Evolutionary conservation across 2,797 vertebrate species (phyloP).

Genomic region (Natrix natrix): DNA sequence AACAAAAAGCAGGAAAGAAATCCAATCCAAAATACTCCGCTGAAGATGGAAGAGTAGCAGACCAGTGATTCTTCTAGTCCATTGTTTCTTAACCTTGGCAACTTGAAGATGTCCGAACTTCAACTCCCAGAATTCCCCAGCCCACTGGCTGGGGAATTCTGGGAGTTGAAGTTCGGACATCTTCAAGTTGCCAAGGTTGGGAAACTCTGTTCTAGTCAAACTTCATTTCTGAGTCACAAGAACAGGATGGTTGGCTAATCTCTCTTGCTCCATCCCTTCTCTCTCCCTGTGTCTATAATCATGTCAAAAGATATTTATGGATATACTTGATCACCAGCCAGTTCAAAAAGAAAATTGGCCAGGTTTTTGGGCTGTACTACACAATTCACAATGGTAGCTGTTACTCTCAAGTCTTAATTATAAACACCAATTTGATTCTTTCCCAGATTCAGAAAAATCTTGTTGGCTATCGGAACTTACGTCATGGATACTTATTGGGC

Average conservation of each 20-base stretch:
- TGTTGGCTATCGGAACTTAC: constrained; percentile 53
- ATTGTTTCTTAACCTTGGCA: too few species aligned
- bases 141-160: too few species aligned
- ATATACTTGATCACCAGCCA: neutral
- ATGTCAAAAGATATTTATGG: neutral
- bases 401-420: constrained; percentile 2
- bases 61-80: too few species aligned
- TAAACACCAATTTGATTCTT: constrained; percentile 19
- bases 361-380: too few species aligned
- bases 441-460: constrained; percentile 59
- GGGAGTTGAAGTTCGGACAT: too few species aligned
- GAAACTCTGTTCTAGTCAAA: neutral
- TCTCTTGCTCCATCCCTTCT: neutral
- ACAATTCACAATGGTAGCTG: neutral
- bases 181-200: too few species aligned
- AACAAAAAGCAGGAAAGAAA: neutral
- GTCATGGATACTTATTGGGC: constrained; percentile 61
- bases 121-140: too few species aligned
- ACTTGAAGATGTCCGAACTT: too few species aligned
- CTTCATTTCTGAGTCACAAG: neutral
- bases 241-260: neutral
- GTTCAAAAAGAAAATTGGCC: neutral
- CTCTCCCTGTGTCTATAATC: neutral
- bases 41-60: neutral
- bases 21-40: neutral